A percentile compares a stretch with the other conserved stretches of the same genome.
Conservation (phyloP, 2,888 invertebrate genomes). For the Malacosoma neustria region DNA sequence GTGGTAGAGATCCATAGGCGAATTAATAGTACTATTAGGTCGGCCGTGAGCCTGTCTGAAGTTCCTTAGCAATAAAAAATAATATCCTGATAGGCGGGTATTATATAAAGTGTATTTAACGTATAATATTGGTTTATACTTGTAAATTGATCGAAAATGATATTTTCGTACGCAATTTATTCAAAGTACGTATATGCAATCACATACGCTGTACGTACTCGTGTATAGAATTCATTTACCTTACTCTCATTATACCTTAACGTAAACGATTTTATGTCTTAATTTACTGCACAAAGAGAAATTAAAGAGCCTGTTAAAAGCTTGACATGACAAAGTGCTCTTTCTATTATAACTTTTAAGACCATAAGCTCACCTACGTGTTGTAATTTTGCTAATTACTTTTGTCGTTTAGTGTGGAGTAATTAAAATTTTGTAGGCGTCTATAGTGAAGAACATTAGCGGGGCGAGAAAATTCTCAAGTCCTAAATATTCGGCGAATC, state of each 20-base stretch:
- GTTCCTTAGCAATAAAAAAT: too few relatives aligned
- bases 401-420: conserved; percentile 34
- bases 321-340: conserved; percentile 69
- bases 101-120: too few relatives aligned
- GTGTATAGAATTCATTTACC: conserved; percentile 37
- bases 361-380: conserved; percentile 53
- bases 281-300: conserved; percentile 69
- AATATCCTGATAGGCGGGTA: too few relatives aligned
- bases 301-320: conserved; percentile 69
- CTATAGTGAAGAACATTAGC: conserved; percentile 17
- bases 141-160: too few relatives aligned
- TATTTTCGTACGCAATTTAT: too few relatives aligned
- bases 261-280: conserved; percentile 68
- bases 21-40: too few relatives aligned
- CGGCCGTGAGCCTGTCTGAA: too few relatives aligned
- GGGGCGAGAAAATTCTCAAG: conserved; percentile 15
- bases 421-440: conserved; percentile 29
- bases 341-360: conserved; percentile 65
- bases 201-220: neutral
- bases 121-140: too few relatives aligned
- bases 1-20: too few relatives aligned
- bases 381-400: conserved; percentile 60
- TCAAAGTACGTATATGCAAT: neutral
- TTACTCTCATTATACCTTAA: conserved; percentile 45
- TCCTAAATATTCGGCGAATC: conserved; percentile 16